phyloP scores from a whole-genome alignment of 1,140 invertebrate species.

The Phymastichus coffea region DNA sequence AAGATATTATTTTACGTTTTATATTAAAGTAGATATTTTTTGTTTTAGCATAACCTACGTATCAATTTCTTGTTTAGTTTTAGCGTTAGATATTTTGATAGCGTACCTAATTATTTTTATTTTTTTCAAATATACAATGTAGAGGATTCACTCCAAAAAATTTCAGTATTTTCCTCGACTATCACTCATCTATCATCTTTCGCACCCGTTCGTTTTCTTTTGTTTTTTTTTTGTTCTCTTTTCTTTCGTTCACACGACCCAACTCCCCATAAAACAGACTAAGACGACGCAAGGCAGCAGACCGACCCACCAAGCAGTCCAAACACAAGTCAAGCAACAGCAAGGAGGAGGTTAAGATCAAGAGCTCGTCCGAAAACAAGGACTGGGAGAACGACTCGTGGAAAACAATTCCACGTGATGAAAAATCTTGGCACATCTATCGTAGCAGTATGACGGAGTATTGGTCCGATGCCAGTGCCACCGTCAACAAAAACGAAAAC shows the following conservation, averaged over 20 bases:
- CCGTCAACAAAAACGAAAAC: constrained; percentile 37
- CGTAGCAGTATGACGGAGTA: constrained; percentile 55
- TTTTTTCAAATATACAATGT: too few species aligned
- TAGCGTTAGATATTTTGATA: too few species aligned
- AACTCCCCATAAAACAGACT: constrained; percentile 48
- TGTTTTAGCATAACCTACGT: too few species aligned
- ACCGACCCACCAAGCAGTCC: constrained; percentile 34
- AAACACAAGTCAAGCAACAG: constrained; percentile 31
- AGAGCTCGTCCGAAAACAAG: constrained; percentile 33
- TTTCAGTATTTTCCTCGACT: background rate
- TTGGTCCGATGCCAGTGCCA: constrained; percentile 49
- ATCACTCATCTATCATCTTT: background rate
- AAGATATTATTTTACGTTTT: too few species aligned
- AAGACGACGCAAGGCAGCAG: constrained; percentile 49
- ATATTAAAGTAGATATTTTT: too few species aligned
- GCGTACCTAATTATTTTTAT: too few species aligned
- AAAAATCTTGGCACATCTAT: constrained; percentile 58
- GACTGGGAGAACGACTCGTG: constrained; percentile 55
- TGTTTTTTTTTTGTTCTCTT: constrained; percentile 43
- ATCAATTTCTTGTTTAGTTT: too few species aligned
- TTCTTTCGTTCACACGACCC: constrained; percentile 44
- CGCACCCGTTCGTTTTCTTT: constrained; percentile 24
- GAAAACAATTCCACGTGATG: constrained; percentile 53
- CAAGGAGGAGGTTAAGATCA: background rate
- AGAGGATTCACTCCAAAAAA: constrained; percentile 23